A percentile compares a stretch with the other conserved stretches of the same genome.
These are phyloP conservation scores for Rhinogobius similis DNA, from an alignment of 2,113 vertebrate genomes.

Conservation along the genomic window DNA sequence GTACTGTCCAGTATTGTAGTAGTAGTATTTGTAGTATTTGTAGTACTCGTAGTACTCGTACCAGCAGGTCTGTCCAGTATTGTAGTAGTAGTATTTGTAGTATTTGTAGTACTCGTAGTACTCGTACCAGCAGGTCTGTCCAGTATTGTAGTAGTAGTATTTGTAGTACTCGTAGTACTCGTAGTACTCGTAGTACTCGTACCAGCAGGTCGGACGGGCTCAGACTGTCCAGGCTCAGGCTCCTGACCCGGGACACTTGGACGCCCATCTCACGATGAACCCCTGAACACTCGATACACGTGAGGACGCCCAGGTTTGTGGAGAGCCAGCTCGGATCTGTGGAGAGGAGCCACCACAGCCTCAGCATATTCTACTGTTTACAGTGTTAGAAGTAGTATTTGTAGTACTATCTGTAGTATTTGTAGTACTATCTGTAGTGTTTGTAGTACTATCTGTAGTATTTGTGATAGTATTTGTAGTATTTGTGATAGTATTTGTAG, in stretches of 20 bases:
- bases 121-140: too few relatives aligned
- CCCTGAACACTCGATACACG: constrained; percentile 59
- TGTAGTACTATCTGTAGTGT: background rate
- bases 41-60: too few relatives aligned
- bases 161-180: too few relatives aligned
- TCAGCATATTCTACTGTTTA: too few relatives aligned
- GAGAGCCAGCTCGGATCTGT: constrained; percentile 49
- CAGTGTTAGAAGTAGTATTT: too few relatives aligned
- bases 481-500: background rate
- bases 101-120: too few relatives aligned
- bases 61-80: too few relatives aligned
- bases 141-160: too few relatives aligned
- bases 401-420: background rate
- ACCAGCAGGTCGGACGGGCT: constrained; percentile 67
- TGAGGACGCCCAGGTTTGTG: constrained; percentile 57
- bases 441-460: background rate
- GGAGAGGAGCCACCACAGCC: too few relatives aligned
- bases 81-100: too few relatives aligned
- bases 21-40: too few relatives aligned
- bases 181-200: background rate
- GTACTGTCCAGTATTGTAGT: too few relatives aligned
- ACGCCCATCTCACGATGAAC: constrained; percentile 62
- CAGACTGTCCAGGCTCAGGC: constrained; percentile 62
- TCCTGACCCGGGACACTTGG: constrained; percentile 64
- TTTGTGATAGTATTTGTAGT: background rate